Base-by-base conservation (phyloP, 2,113 vertebrate genomes). In the Platichthys flesus region DNA sequence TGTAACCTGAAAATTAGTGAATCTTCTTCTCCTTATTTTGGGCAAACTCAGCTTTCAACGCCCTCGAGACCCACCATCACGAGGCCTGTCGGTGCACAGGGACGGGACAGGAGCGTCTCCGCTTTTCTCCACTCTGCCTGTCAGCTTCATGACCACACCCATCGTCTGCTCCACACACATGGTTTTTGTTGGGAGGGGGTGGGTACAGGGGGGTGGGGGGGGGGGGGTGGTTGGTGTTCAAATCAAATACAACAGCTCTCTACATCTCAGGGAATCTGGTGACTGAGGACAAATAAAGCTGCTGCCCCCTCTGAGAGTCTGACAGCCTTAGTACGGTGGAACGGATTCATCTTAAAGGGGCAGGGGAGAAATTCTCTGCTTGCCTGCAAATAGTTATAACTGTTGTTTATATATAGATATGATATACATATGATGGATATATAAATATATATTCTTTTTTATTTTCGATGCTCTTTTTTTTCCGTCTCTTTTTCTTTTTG, bases 221-320 rank as follows among this genome's bases (percentile, higher is more conserved):
- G 67, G 24, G 67, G 69, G 79, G 69, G 79, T 86, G 71, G 65
- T 72, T 28, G 76, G 81, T 71, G 87, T 91, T 88, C 66, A 71
- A 69, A 84, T 93, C 52, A 81, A 92, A 76, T 24, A 81, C 86
- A 88, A 92, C 79, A 78, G 90, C 84, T 81, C 92, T 94, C 88
- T 91, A 93, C 90, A 94, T 94, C 94, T 95, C 94, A 95, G 94
- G 94, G 94, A 95, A 94, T 90, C 89, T 87, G 94, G 83, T 88
- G 88, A 94, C 90, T 92, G 93, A 89, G 88, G 88, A 91, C 83
- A 87, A 91, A 85, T 89, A 88, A 93, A 85, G 92, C 91, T 93
- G 90, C 90, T 88, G 82, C 84, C 81, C 89, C 90, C 89, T 90
- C 84, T 52, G 65, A 89, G 88, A 88, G 79, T 93, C 93, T 83